These are phyloP conservation scores for Physella acuta DNA, from an alignment of 1,140 invertebrate genomes.

Conservation along the genomic window DNA sequence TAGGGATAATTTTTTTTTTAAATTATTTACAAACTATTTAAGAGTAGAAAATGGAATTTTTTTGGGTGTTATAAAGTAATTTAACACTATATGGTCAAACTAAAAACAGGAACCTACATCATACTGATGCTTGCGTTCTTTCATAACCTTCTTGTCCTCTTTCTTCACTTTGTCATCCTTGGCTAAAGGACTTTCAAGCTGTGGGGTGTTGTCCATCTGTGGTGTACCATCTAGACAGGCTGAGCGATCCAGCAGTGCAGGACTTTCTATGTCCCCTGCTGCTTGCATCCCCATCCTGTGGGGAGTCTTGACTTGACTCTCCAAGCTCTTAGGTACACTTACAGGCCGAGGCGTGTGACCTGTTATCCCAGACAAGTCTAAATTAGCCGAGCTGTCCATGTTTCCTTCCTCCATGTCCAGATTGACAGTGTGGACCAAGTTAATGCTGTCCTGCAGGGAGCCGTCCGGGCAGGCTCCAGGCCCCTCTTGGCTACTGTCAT, in stretches of 20 bases:
- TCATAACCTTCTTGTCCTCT: background rate
- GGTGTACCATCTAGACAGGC: background rate
- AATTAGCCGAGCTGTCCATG: background rate
- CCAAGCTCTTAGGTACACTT: background rate
- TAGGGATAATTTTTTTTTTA: too few species aligned
- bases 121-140: background rate
- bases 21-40: too few species aligned
- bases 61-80: too few species aligned
- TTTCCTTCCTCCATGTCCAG: slow-evolving; percentile 15
- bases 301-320: background rate
- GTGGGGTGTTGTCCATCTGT: background rate
- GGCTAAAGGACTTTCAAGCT: background rate
- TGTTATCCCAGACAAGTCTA: background rate
- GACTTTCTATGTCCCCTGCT: background rate
- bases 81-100: too few species aligned
- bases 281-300: background rate
- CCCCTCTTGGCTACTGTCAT: background rate
- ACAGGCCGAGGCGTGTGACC: background rate
- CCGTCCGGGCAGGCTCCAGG: background rate
- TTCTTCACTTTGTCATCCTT: background rate
- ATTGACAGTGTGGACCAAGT: slow-evolving; percentile 21
- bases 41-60: too few species aligned
- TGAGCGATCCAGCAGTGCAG: background rate
- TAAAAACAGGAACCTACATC: slow-evolving; percentile 8
- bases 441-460: slow-evolving; percentile 18